phyloP scores from a whole-genome alignment of 2,797 vertebrate species.

The Catamblyrhynchus diadema region DNA sequence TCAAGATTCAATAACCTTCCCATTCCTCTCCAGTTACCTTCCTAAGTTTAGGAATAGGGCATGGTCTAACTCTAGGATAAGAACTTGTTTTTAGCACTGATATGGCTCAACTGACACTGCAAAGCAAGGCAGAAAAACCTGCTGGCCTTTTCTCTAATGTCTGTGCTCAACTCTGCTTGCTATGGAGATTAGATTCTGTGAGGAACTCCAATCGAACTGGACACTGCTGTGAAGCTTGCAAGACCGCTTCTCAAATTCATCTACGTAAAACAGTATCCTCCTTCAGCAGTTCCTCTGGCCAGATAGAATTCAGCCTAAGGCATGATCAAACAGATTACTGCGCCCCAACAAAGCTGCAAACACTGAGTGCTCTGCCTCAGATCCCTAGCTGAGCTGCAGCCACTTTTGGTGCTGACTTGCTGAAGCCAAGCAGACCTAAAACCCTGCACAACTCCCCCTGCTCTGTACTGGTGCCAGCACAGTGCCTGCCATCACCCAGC shows the following conservation, averaged over 20 bases:
- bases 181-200: background rate
- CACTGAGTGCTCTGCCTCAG: background rate
- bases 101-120: background rate
- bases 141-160: background rate
- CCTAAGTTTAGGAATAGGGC: background rate
- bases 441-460: background rate
- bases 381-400: background rate
- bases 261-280: background rate
- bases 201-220: background rate
- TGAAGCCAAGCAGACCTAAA: slow-evolving; percentile 28
- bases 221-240: background rate
- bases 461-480: slow-evolving; percentile 12
- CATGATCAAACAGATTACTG: background rate
- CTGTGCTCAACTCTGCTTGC: background rate
- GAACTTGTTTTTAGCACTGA: background rate
- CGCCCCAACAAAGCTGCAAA: background rate
- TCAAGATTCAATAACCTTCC: background rate
- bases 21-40: background rate
- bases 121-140: background rate
- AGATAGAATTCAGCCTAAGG: background rate
- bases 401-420: background rate
- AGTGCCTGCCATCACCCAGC: background rate
- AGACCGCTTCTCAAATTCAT: background rate
- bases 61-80: background rate
- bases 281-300: background rate